Base-by-base conservation (phyloP, 2,113 vertebrate species). In the Coracopsis vasa region DNA sequence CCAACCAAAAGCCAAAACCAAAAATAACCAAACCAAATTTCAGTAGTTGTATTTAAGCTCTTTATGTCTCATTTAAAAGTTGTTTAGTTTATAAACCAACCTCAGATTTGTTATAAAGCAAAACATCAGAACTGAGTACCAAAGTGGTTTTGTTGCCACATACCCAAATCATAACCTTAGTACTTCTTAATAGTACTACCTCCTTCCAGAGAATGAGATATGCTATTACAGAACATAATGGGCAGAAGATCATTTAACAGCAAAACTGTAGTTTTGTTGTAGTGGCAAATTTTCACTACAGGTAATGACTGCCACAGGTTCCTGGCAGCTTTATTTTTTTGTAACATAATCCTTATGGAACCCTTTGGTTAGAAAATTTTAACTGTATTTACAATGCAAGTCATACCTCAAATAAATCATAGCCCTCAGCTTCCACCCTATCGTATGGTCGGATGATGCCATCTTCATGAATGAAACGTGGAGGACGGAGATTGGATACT, bases 361-460 rank as follows among this genome's bases (percentile, higher is more conserved):
- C 16, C 8, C 23, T 50, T 16, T 7, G 7, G 2, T 41, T 3
- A 50, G 33, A 86, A 20, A 47, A 60, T 41, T 74, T 62, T 33
- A 70, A 25, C 24, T 24, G 35, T 50, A 51, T 51, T 92, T 56
- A 33, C 7, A 56, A 7, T 3, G 35, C 13, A 79, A n/a, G 39
- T 31, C 90, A 81, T 97, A 99, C 99, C 99, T 99, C 99, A 96
- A 99, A 99, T 29, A 99, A 97, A 70, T 99, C 98, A 37, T 97
- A 98, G 2, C 99, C 99, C 95, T 99, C 98, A 2, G 99, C 98
- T 94, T 99, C 99, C 24, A 96, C 97, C 44, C 98, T 97, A 96
- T 99, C 82, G 7, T 99, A 99, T 0, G 99, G 99, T 16, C 99
- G 97, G 65, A 99, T 99, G 97, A 99, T 98, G 50, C 99, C 99